Evolutionary conservation across 1,140 invertebrate species (phyloP).

Genomic region (Ephestia elutella): DNA sequence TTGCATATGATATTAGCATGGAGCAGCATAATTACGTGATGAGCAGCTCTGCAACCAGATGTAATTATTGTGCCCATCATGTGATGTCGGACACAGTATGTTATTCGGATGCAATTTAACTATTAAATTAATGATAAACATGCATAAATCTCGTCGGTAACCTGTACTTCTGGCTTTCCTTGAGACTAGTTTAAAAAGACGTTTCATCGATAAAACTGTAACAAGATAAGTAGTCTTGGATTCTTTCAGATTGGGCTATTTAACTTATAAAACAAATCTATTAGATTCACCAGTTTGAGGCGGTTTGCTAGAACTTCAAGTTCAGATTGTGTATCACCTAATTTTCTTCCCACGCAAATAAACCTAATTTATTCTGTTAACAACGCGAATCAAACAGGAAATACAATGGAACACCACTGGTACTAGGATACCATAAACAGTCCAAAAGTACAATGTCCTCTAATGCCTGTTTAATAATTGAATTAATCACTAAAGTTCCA

Average conservation of each 20-base stretch:
- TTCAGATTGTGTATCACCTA: not conserved
- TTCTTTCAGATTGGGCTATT: no score
- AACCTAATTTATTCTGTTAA: not conserved
- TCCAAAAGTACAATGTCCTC: constrained; percentile 16
- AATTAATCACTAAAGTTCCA: constrained; percentile 53
- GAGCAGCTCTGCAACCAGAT: constrained; percentile 32
- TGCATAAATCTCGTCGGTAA: constrained; percentile 9
- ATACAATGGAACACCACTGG: not conserved
- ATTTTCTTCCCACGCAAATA: not conserved
- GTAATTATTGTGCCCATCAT: constrained; percentile 40
- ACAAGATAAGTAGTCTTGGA: no score
- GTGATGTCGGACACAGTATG: constrained; percentile 17
- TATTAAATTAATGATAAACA: constrained; percentile 24
- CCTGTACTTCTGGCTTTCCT: not conserved
- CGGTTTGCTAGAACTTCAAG: no score
- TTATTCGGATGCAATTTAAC: constrained; percentile 7
- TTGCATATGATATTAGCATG: constrained; percentile 64
- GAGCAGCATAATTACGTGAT: constrained; percentile 57
- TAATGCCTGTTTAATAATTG: constrained; percentile 40
- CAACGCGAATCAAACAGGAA: constrained; percentile 3
- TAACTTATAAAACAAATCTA: no score
- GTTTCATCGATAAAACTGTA: no score
- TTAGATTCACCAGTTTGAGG: no score
- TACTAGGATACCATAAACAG: constrained; percentile 7
- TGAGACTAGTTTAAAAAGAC: no score